Evolutionary conservation across 2,888 invertebrate genomes (phyloP).

Genomic region (Nasonovia ribisnigri): DNA sequence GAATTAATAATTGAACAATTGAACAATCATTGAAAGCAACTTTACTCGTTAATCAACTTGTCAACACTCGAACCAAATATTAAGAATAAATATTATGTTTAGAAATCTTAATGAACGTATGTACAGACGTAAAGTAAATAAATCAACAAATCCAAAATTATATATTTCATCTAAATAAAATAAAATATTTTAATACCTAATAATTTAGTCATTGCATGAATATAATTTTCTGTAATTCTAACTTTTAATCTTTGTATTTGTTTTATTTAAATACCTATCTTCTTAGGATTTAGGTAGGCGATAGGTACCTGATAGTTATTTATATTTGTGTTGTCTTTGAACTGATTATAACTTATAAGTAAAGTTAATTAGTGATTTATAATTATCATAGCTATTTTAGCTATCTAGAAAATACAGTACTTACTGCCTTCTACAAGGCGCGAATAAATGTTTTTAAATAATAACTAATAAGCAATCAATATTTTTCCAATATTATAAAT

Average conservation of each 20-base stretch:
- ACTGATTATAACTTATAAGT: background rate
- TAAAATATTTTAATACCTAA: background rate
- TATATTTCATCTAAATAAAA: background rate
- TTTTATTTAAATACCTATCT: background rate
- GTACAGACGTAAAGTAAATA: background rate
- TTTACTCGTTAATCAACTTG: background rate
- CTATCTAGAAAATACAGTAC: background rate
- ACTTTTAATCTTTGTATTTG: background rate
- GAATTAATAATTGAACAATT: background rate
- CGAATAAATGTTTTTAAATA: background rate
- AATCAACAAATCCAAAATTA: background rate
- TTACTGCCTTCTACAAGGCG: background rate
- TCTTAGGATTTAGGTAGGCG: background rate
- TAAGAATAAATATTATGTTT: background rate
- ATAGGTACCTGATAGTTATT: background rate
- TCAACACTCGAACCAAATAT: background rate
- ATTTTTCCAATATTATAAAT: background rate
- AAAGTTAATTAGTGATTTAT: background rate
- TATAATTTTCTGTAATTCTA: background rate
- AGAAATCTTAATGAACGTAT: background rate
- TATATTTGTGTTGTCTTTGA: background rate
- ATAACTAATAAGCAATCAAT: background rate
- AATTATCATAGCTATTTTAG: background rate
- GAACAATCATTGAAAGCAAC: background rate
- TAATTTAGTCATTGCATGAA: background rate